phyloP scores from a whole-genome alignment of 2,888 invertebrate species.

The Chymomyza procnemis region DNA sequence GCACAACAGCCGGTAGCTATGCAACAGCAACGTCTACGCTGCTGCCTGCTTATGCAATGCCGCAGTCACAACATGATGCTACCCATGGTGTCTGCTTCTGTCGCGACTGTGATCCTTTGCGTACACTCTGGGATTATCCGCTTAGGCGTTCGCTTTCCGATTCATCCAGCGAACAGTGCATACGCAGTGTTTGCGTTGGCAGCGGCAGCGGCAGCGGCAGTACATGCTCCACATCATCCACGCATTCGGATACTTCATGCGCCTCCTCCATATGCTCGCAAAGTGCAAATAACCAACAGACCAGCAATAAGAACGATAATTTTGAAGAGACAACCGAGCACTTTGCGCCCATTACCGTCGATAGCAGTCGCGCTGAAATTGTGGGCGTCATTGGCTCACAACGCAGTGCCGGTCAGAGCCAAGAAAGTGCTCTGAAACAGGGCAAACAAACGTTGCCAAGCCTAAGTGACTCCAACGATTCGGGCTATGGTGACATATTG shows the following conservation, averaged over 20 bases:
- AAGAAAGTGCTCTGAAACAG: neutral
- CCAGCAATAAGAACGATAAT: constrained; percentile 1
- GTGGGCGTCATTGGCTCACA: constrained; percentile 77
- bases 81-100: constrained; percentile 72
- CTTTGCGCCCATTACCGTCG: constrained; percentile 65
- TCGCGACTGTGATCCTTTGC: constrained; percentile 76
- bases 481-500: constrained; percentile 76
- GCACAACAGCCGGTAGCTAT: neutral
- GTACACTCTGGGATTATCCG: constrained; percentile 78
- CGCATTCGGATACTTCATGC: constrained; percentile 59
- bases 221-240: constrained; percentile 52
- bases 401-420: constrained; percentile 51
- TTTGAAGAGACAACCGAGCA: constrained; percentile 58
- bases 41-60: neutral
- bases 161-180: constrained; percentile 63
- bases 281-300: constrained; percentile 13
- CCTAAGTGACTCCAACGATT: constrained; percentile 70
- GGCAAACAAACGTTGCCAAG: constrained; percentile 38
- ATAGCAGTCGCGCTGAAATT: constrained; percentile 71
- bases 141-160: constrained; percentile 77
- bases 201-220: constrained; percentile 63
- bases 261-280: constrained; percentile 55
- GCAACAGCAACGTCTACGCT: neutral
- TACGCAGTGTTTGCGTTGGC: constrained; percentile 16
- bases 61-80: constrained; percentile 52